A percentile compares a stretch with the other conserved stretches of the same genome.
These are phyloP conservation scores for Limnephilus lunatus DNA, from an alignment of 2,888 invertebrate species.

Conservation along the genomic window DNA sequence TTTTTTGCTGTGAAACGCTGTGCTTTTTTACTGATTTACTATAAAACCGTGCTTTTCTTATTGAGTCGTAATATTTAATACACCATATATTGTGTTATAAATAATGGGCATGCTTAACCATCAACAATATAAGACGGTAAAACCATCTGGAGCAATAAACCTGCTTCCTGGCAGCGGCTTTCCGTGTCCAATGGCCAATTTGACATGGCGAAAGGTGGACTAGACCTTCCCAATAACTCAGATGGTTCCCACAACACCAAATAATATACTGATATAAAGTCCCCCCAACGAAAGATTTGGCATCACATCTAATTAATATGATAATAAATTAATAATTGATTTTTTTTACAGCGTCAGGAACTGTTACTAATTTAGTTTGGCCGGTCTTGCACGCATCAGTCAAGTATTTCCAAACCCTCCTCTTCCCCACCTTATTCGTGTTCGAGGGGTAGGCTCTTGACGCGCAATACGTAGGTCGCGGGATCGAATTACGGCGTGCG, in stretches of 20 bases:
- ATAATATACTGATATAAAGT: not conserved
- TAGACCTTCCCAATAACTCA: constrained; percentile 21
- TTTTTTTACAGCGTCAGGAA: too few species aligned
- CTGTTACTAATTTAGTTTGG: too few species aligned
- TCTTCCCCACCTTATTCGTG: too few species aligned
- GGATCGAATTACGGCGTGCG: too few species aligned
- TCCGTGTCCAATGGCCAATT: constrained; percentile 20
- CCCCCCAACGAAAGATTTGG: not conserved
- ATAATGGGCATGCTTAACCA: not conserved
- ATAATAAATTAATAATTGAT: too few species aligned
- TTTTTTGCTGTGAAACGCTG: not conserved
- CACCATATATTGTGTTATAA: not conserved
- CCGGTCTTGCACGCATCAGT: too few species aligned
- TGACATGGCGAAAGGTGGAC: constrained; percentile 31
- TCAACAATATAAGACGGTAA: not conserved
- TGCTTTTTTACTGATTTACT: not conserved
- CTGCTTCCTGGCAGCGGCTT: constrained; percentile 20
- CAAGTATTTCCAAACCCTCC: too few species aligned
- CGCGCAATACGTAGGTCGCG: too few species aligned
- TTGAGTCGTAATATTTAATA: not conserved
- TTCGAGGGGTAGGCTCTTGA: too few species aligned
- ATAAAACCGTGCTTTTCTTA: not conserved
- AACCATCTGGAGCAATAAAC: constrained; percentile 13
- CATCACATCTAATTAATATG: too few species aligned
- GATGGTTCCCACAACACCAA: constrained; percentile 3